phyloP scores from a whole-genome alignment of 2,797 vertebrate genomes.

The Gadopsis marmoratus region DNA sequence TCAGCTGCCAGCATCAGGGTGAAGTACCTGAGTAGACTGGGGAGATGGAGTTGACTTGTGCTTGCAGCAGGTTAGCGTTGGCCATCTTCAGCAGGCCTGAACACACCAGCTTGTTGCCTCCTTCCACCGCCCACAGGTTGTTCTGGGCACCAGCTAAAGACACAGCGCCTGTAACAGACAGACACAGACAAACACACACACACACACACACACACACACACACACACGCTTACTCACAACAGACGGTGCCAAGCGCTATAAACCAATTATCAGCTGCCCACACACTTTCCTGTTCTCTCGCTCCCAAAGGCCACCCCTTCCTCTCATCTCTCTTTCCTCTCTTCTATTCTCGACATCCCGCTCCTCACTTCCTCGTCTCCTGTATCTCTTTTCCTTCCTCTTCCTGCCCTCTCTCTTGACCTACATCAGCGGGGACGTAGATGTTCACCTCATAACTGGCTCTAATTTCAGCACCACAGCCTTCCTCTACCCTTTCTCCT shows the following conservation, averaged over 20 bases:
- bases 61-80: slow-evolving; percentile 91
- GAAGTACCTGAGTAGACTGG: slow-evolving; percentile 87
- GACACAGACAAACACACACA: slow-evolving; percentile 33
- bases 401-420: slow-evolving; percentile 36
- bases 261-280: slow-evolving; percentile 72
- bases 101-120: slow-evolving; percentile 97
- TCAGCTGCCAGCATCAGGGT: neutral
- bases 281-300: slow-evolving; percentile 58
- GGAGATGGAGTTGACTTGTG: slow-evolving; percentile 88
- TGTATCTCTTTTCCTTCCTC: slow-evolving; percentile 14
- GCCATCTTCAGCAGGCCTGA: slow-evolving; percentile 93
- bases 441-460: slow-evolving; percentile 4
- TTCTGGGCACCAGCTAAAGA: slow-evolving; percentile 93
- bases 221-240: slow-evolving; percentile 11
- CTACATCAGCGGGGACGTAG: slow-evolving; percentile 30
- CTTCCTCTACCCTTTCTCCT: neutral
- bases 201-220: slow-evolving; percentile 38
- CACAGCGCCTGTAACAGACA: slow-evolving; percentile 89
- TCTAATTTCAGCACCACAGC: neutral
- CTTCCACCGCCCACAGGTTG: slow-evolving; percentile 97
- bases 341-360: slow-evolving; percentile 39
- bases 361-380: slow-evolving; percentile 34
- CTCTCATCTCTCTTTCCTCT: slow-evolving; percentile 60
- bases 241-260: slow-evolving; percentile 56
- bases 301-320: slow-evolving; percentile 51